Evolutionary conservation across 2,888 invertebrate species (phyloP).

Genomic region (Dascillus cervinus): DNA sequence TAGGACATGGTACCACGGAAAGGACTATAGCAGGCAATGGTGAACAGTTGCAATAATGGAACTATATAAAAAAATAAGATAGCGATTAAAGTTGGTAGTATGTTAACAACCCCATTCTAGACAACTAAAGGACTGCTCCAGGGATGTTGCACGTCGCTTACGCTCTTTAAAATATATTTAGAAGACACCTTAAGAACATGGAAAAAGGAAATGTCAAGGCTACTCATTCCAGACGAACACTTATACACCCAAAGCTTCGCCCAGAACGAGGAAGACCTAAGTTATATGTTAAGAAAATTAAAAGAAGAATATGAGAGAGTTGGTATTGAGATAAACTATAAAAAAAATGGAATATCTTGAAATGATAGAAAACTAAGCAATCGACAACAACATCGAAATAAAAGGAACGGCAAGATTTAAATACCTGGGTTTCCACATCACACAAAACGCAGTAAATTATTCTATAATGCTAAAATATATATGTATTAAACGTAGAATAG

Average conservation of each 20-base stretch:
- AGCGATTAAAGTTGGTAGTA: no score
- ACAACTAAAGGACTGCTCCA: conserved; percentile 3
- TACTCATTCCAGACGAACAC: no score
- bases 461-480: no score
- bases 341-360: conserved; percentile 1
- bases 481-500: no score
- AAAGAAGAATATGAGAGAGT: conserved; percentile 2
- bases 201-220: not conserved
- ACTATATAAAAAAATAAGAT: no score
- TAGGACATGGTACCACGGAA: no score
- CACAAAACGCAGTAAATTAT: no score
- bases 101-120: no score
- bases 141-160: not conserved
- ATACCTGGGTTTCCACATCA: conserved; percentile 1
- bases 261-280: no score
- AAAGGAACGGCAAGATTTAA: conserved; percentile 3
- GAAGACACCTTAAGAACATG: not conserved
- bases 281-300: conserved; percentile 1
- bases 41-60: no score
- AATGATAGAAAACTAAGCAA: not conserved
- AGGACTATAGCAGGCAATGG: no score
- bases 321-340: not conserved
- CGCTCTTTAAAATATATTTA: conserved; percentile 2
- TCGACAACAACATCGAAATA: conserved; percentile 1
- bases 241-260: not conserved